Evolutionary conservation across 2,797 vertebrate genomes (phyloP).

Genomic region (Nasua narica): DNA sequence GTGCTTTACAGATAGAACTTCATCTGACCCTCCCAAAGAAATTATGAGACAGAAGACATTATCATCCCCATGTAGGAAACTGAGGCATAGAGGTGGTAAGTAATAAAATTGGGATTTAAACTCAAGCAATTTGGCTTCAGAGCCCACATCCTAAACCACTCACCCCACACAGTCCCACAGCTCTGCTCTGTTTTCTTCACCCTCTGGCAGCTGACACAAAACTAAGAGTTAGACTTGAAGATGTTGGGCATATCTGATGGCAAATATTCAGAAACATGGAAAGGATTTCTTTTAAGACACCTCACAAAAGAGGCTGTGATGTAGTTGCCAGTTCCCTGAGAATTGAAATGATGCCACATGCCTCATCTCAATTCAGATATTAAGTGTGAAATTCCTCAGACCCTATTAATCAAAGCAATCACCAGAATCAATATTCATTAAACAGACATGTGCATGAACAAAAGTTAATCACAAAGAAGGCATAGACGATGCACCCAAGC

Average conservation of each 20-base stretch:
- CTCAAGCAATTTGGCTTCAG: background rate
- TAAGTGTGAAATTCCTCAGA: conserved; percentile 64
- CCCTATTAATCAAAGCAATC: conserved; percentile 51
- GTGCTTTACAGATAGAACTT: background rate
- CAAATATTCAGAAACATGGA: background rate
- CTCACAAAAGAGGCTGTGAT: background rate
- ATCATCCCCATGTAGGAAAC: background rate
- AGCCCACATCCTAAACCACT: background rate
- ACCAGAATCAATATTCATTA: conserved; percentile 57
- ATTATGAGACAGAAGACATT: background rate
- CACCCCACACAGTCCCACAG: rapidly evolving
- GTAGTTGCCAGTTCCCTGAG: background rate
- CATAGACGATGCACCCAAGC: conserved; percentile 48
- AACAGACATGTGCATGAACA: background rate
- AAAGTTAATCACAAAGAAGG: conserved; percentile 67
- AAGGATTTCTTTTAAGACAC: background rate
- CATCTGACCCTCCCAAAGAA: background rate
- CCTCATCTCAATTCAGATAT: conserved; percentile 30
- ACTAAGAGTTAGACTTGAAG: background rate
- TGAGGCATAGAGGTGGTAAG: background rate
- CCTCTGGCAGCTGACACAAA: background rate
- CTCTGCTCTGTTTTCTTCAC: background rate
- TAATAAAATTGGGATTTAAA: background rate
- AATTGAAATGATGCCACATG: conserved; percentile 5
- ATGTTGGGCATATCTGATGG: background rate